These are phyloP conservation scores for Uropetala carovei DNA, from an alignment of 2,888 invertebrate genomes.

Conservation along the genomic window DNA sequence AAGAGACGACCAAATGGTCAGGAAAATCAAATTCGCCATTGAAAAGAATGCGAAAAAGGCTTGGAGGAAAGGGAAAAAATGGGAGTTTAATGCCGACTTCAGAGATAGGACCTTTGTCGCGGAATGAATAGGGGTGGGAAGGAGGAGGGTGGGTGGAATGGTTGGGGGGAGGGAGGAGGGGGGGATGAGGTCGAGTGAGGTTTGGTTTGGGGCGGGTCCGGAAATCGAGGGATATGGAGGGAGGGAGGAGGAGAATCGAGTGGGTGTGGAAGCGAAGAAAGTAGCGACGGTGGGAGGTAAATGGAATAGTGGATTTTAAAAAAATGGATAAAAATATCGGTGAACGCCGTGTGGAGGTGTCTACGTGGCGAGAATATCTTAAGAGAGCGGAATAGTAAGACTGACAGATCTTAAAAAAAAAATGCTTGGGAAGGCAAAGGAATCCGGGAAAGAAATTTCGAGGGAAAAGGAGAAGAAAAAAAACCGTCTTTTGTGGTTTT, in stretches of 20 bases:
- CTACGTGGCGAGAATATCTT: constrained; percentile 41
- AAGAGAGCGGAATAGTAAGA: not conserved
- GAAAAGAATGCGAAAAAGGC: not conserved
- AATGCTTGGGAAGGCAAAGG: not conserved
- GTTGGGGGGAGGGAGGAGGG: not conserved
- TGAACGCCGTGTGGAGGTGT: not conserved
- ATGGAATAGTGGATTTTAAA: not conserved
- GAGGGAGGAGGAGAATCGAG: not conserved
- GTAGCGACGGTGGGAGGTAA: not conserved
- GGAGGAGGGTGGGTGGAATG: not conserved
- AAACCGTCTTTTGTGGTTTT: not conserved
- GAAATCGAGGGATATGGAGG: too few species aligned
- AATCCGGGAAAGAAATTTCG: not conserved
- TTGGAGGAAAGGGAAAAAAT: not conserved
- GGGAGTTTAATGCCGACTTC: too few species aligned
- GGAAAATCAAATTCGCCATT: not conserved
- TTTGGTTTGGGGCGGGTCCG: not conserved
- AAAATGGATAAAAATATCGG: constrained; percentile 12
- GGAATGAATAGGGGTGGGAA: not conserved
- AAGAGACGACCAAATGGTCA: constrained; percentile 14
- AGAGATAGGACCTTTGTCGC: not conserved
- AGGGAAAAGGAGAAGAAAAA: not conserved
- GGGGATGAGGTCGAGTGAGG: not conserved
- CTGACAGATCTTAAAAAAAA: not conserved
- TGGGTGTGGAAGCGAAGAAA: not conserved